Conservation (phyloP, 2,113 vertebrate genomes). For the Passer montanus region DNA sequence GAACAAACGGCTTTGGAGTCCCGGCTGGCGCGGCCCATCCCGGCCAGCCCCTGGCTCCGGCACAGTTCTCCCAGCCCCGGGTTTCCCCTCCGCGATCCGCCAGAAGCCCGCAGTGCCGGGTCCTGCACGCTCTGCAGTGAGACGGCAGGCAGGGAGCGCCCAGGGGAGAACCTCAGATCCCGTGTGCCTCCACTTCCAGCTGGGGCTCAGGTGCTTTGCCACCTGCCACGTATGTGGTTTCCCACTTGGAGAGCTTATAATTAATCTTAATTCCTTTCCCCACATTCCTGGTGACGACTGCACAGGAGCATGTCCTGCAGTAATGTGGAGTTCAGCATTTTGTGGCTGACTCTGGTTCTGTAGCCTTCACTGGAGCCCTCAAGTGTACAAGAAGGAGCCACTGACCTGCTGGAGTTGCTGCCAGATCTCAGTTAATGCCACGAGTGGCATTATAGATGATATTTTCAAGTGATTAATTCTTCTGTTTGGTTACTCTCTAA, state of each 20-base stretch:
- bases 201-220: not conserved
- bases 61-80: not conserved
- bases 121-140: too few relatives aligned
- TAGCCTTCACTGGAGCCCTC: not conserved
- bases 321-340: fast-evolving
- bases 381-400: fast-evolving
- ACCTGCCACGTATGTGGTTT: fast-evolving
- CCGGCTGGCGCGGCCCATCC: not conserved
- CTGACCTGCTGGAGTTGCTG: fast-evolving
- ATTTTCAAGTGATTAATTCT: not conserved
- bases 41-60: not conserved
- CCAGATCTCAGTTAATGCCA: not conserved
- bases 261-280: not conserved
- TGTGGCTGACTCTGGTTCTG: not conserved
- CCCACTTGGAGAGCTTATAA: fast-evolving
- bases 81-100: not conserved
- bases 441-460: fast-evolving
- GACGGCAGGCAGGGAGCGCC: not conserved
- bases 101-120: fast-evolving
- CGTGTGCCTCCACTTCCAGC: fast-evolving
- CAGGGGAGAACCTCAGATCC: not conserved
- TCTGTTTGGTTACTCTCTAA: not conserved
- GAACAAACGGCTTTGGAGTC: not conserved
- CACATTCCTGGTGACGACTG: fast-evolving
- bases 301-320: fast-evolving